Evolutionary conservation across 2,113 vertebrate genomes (phyloP).

Genomic region (Ornithorhynchus anatinus): DNA sequence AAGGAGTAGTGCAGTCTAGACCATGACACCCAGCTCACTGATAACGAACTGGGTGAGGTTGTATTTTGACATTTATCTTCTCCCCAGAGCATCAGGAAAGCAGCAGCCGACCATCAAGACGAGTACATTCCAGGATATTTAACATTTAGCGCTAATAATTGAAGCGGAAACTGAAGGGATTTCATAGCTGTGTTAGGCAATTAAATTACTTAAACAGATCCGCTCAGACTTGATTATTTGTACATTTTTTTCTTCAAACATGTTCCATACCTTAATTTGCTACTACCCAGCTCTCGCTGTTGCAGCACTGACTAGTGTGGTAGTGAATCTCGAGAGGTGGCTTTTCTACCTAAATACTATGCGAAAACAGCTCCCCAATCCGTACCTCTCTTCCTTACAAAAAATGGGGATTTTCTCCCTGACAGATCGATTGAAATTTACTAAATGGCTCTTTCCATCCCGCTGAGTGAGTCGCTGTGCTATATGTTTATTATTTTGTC

Average conservation of each 20-base stretch:
- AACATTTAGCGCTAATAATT: constrained; percentile 1
- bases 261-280: neutral
- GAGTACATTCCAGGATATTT: neutral
- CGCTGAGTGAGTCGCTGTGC: neutral
- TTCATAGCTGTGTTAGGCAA: neutral
- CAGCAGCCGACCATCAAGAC: neutral
- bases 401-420: neutral
- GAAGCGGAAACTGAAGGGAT: neutral
- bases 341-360: neutral
- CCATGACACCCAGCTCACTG: neutral
- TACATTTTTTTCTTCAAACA: neutral
- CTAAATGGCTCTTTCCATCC: neutral
- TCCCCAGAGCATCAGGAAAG: neutral
- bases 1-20: no score
- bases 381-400: neutral
- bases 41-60: neutral
- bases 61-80: neutral
- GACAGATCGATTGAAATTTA: no score
- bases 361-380: neutral
- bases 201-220: neutral
- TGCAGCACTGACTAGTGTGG: neutral
- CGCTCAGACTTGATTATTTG: constrained; percentile 1
- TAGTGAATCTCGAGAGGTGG: neutral
- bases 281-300: neutral
- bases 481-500: neutral